phyloP scores from a whole-genome alignment of 2,888 invertebrate species.

The Halictus ligatus region DNA sequence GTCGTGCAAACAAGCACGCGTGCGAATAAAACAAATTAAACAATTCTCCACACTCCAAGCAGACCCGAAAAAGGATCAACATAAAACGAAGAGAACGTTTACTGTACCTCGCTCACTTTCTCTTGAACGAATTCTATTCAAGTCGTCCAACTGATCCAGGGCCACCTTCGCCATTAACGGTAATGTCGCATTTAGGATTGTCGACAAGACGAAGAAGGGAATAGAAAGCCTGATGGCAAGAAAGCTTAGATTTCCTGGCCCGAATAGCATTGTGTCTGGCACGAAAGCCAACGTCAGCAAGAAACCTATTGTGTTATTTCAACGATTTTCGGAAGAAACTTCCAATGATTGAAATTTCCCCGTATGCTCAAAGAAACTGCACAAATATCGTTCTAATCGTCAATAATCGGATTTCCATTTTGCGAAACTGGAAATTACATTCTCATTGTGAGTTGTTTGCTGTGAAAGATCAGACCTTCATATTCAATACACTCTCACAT shows the following conservation, averaged over 20 bases:
- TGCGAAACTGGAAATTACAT: background rate
- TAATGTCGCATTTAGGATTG: constrained; percentile 18
- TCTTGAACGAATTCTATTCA: background rate
- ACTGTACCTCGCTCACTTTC: background rate
- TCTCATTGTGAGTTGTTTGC: background rate
- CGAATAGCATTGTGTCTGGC: background rate
- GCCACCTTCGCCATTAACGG: constrained; percentile 15
- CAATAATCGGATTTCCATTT: background rate
- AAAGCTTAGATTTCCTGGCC: background rate
- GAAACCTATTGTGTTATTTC: background rate
- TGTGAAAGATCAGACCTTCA: background rate
- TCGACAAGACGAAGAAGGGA: background rate
- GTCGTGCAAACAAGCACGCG: background rate
- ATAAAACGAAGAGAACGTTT: background rate
- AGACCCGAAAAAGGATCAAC: background rate
- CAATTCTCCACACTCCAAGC: background rate
- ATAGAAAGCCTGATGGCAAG: constrained; percentile 7
- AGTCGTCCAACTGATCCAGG: background rate
- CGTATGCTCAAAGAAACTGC: background rate
- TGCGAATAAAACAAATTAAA: background rate
- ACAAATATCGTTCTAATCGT: background rate
- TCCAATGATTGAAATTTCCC: background rate
- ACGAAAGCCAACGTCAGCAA: constrained; percentile 1
- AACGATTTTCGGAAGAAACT: background rate
- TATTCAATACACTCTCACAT: no score